phyloP scores from a whole-genome alignment of 2,888 invertebrate species.

The Caenorhabditis sp. region DNA sequence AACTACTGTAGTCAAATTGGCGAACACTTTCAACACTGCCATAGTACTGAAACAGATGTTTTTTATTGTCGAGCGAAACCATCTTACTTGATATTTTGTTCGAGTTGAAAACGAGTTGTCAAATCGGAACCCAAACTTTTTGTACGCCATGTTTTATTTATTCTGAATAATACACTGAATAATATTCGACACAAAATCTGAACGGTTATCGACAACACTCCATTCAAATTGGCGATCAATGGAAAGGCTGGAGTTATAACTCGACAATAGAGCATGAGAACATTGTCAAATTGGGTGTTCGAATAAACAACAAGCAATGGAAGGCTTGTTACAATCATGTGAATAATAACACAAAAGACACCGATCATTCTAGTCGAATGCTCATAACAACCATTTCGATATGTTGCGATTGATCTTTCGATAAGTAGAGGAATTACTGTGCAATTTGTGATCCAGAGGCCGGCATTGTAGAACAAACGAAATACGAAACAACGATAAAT shows the following conservation, averaged over 20 bases:
- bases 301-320: conserved; percentile 19
- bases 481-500: conserved; percentile 31
- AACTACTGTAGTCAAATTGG: conserved; percentile 17
- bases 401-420: conserved; percentile 17
- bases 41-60: conserved; percentile 14
- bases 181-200: conserved; percentile 10
- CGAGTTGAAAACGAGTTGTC: conserved; percentile 19
- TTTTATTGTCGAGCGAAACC: neutral
- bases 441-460: conserved; percentile 22
- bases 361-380: conserved; percentile 10
- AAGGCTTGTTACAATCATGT: conserved; percentile 12
- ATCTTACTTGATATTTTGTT: conserved; percentile 22
- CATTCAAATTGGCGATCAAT: conserved; percentile 9
- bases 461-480: conserved; percentile 21
- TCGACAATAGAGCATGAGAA: conserved; percentile 28
- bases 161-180: conserved; percentile 7
- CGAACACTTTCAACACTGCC: conserved; percentile 21
- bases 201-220: neutral
- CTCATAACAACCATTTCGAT: conserved; percentile 10
- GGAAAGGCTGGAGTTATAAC: conserved; percentile 17
- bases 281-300: conserved; percentile 10
- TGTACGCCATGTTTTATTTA: neutral
- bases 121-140: neutral
- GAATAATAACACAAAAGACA: neutral
- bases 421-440: conserved; percentile 11